Evolutionary conservation across 1,140 invertebrate species (phyloP).

Genomic region (Monomorium pharaonis): DNA sequence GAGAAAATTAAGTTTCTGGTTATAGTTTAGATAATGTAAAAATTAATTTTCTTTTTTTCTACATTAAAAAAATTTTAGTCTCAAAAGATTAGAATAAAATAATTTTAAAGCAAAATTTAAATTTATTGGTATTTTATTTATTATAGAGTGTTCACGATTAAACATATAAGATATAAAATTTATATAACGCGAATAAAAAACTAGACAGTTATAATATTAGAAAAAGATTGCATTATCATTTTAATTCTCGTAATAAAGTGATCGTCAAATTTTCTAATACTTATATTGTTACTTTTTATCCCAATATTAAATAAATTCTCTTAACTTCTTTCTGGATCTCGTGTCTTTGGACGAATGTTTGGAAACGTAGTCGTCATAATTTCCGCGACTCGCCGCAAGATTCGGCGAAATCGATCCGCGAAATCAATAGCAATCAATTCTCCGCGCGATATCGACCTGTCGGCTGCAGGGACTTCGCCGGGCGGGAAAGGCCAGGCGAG

Average conservation of each 20-base stretch:
- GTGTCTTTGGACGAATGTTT: not conserved
- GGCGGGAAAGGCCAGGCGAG: slow-evolving; percentile 37
- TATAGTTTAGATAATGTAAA: too few relatives aligned
- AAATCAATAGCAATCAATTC: slow-evolving; percentile 67
- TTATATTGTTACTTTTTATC: not conserved
- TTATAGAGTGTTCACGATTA: too few relatives aligned
- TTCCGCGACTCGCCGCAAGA: slow-evolving; percentile 18
- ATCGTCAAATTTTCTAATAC: not conserved
- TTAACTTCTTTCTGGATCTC: not conserved
- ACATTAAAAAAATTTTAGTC: too few relatives aligned
- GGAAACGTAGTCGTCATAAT: slow-evolving; percentile 29
- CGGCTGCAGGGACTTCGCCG: slow-evolving; percentile 30
- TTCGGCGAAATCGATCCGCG: slow-evolving; percentile 35
- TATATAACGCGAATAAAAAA: not conserved
- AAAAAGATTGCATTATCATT: not conserved
- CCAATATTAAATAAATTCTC: not conserved
- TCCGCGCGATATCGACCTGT: slow-evolving; percentile 50
- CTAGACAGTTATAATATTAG: not conserved
- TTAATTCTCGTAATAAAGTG: not conserved
- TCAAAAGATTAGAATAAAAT: too few relatives aligned
- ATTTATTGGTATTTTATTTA: not conserved
- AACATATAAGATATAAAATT: not conserved
- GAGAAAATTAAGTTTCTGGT: too few relatives aligned
- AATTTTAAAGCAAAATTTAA: too few relatives aligned
- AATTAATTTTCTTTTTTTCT: too few relatives aligned